Conservation (phyloP, 2,113 vertebrate species). For the Tachycineta bicolor region DNA sequence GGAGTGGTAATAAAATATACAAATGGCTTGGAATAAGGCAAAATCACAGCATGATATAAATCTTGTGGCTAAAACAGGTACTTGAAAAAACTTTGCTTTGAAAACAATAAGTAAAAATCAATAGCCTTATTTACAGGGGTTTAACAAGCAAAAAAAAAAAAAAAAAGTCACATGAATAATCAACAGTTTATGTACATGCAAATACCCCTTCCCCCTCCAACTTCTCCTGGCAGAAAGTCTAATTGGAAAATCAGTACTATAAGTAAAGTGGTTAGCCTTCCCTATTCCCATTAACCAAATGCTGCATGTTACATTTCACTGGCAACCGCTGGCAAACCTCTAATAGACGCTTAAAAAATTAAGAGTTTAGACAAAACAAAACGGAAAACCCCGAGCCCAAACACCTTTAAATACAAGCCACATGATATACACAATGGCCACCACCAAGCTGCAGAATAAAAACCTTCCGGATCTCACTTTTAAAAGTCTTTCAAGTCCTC, state of each 20-base stretch:
- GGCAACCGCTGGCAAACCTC: slow-evolving; percentile 70
- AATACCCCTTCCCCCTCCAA: slow-evolving; percentile 71
- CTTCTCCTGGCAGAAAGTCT: slow-evolving; percentile 74
- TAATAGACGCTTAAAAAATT: slow-evolving; percentile 60
- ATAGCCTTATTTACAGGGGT: slow-evolving; percentile 66
- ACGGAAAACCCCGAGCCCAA: slow-evolving; percentile 55
- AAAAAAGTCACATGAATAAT: slow-evolving; percentile 66
- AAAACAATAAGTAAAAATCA: slow-evolving; percentile 68
- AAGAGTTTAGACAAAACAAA: slow-evolving; percentile 67
- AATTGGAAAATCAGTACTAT: slow-evolving; percentile 76
- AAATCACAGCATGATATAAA: slow-evolving; percentile 62
- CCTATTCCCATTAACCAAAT: slow-evolving; percentile 61
- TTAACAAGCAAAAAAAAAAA: slow-evolving; percentile 57
- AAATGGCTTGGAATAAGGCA: slow-evolving; percentile 48
- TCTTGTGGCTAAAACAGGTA: slow-evolving; percentile 13
- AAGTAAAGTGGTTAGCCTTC: slow-evolving; percentile 69
- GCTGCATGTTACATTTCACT: slow-evolving; percentile 56
- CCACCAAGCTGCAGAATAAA: slow-evolving; percentile 71
- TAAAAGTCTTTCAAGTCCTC: slow-evolving; percentile 76
- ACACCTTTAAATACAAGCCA: slow-evolving; percentile 76
- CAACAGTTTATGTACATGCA: slow-evolving; percentile 68
- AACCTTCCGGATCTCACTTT: slow-evolving; percentile 74
- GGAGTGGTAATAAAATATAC: slow-evolving; percentile 47
- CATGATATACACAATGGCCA: slow-evolving; percentile 70
- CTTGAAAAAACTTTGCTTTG: slow-evolving; percentile 62